Conservation (phyloP, 2,113 vertebrate species). For the Albula glossodonta region DNA sequence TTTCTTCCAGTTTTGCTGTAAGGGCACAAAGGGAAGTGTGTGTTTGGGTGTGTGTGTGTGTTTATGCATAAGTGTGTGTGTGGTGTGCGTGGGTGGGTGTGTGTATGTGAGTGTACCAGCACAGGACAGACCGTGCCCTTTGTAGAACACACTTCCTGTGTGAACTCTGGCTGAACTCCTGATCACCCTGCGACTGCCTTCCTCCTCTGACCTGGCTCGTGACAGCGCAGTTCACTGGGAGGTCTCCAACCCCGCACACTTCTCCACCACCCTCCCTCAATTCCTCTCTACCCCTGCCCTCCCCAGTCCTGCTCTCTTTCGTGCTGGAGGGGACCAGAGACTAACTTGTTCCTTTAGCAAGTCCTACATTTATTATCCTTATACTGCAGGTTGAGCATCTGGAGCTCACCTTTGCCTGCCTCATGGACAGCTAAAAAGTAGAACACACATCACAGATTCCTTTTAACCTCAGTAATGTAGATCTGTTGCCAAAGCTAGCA, state of each 20-base stretch:
- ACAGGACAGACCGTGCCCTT: background rate
- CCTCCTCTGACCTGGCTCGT: slow-evolving; percentile 84
- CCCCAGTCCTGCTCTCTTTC: slow-evolving; percentile 37
- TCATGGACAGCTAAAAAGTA: background rate
- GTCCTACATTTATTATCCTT: background rate
- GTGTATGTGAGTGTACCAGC: background rate
- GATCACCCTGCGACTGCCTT: slow-evolving; percentile 77
- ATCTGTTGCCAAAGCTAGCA: background rate
- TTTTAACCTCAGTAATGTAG: background rate
- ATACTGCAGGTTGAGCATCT: background rate
- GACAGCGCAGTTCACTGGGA: slow-evolving; percentile 79
- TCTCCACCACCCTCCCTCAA: slow-evolving; percentile 52
- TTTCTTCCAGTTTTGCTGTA: background rate
- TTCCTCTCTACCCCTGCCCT: slow-evolving; percentile 40
- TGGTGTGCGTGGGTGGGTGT: slow-evolving; percentile 9
- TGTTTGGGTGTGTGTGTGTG: slow-evolving; percentile 8
- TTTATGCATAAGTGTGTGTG: slow-evolving; percentile 37
- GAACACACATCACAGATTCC: background rate
- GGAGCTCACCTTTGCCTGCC: background rate
- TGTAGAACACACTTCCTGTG: slow-evolving; percentile 71
- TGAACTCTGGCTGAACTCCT: slow-evolving; percentile 91
- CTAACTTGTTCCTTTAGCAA: slow-evolving; percentile 29
- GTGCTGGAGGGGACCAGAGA: slow-evolving; percentile 54
- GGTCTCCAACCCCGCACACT: slow-evolving; percentile 71
- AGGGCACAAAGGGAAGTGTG: background rate